Base-by-base conservation (phyloP, 2,797 vertebrate species). In the Sus cebifrons region DNA sequence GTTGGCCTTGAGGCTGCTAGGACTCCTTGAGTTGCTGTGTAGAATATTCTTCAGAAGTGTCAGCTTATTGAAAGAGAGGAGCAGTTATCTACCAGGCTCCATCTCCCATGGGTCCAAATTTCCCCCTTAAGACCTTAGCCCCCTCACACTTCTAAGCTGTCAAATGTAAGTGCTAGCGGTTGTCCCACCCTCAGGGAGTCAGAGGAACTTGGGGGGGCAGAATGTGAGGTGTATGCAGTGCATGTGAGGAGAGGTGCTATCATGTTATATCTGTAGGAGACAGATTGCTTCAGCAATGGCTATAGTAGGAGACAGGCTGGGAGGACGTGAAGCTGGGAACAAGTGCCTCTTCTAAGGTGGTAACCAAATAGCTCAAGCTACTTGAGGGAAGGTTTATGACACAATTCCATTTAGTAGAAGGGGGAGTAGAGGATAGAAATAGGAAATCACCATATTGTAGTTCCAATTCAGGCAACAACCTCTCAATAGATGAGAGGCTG, bases 401-500 rank as follows among this genome's bases (percentile, higher is more conserved):
- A 85, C 25, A 94, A 91, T 86, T 82, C 52, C 52, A 27, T 64
- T 6, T 20, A 82, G 54, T 65, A 40, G 94, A 75, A 86, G 83
- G 79, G 29, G 29, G 68, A 36, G 71, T 10, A 68, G 86, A 84
- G 15, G n/a, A 20, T 70, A 84, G 18, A 81, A 92, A 89, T 21
- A 88, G 64, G 73, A 91, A 77, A 71, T 62, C 3, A 9, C 11
- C 13, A 68, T 89, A 71, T 86, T 94, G 29, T 84, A 54, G 68
- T 90, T 88, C 18, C 52, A 15, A 71, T 81, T 92, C 52, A 91
- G 60, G 44, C 40, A 64, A 87, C 18, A 84, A 2, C 52, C 56
- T 36, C 73, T 56, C 12, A 73, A 44, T 29, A 84, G 79, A n/a
- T 9, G 23, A 79, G 23, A 91, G 29, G 82, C 71, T 79, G 18